phyloP scores from a whole-genome alignment of 2,797 vertebrate genomes.

The Manis javanica region DNA sequence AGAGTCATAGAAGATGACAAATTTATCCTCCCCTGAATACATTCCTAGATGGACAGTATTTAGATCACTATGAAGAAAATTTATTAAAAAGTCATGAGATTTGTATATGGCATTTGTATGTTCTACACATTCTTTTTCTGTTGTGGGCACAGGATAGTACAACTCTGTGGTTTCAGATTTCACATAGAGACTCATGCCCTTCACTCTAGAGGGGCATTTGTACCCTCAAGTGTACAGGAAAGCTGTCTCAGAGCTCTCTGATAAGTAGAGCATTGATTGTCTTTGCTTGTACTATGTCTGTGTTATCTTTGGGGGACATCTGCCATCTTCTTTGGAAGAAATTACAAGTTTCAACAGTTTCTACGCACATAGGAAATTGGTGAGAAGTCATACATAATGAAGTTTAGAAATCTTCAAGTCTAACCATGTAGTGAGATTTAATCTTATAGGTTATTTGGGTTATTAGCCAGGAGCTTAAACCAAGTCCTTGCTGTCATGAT shows the following conservation, averaged over 20 bases:
- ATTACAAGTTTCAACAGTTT: not conserved
- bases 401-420: not conserved
- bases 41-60: not conserved
- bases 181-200: not conserved
- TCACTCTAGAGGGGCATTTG: not conserved
- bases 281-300: not conserved
- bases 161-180: not conserved
- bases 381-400: not conserved
- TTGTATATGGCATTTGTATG: not conserved
- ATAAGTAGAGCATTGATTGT: not conserved
- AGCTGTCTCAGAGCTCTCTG: not conserved
- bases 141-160: not conserved
- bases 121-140: not conserved
- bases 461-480: not conserved
- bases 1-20: not conserved
- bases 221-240: not conserved
- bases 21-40: not conserved
- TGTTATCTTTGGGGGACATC: not conserved
- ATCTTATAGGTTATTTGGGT: not conserved
- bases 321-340: not conserved
- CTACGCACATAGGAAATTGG: not conserved
- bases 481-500: not conserved
- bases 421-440: not conserved
- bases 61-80: not conserved
- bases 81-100: not conserved